Evolutionary conservation across 1,140 invertebrate species (phyloP).

Genomic region (Wiebesia pumilae): DNA sequence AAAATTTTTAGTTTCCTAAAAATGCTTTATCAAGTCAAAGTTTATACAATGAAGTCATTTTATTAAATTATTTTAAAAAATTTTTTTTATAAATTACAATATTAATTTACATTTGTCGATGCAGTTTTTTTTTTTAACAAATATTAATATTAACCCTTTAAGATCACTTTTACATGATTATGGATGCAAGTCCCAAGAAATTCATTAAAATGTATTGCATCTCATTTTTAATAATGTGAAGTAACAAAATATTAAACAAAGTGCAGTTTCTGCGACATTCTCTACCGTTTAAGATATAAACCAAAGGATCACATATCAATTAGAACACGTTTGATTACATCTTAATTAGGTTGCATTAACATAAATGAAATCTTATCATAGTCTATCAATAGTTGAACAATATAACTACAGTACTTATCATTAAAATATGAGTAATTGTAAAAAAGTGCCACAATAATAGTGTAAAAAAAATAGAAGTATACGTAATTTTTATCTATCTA

Average conservation of each 20-base stretch:
- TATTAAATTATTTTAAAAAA: constrained; percentile 39
- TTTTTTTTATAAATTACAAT: constrained; percentile 28
- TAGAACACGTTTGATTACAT: background rate
- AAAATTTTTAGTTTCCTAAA: constrained; percentile 24
- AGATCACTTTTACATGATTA: constrained; percentile 17
- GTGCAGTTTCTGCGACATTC: background rate
- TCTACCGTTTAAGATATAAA: background rate
- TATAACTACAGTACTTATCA: constrained; percentile 14
- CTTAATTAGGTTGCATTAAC: constrained; percentile 3
- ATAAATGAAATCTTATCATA: constrained; percentile 23
- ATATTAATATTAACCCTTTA: background rate
- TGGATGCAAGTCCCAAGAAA: constrained; percentile 20
- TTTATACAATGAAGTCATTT: constrained; percentile 35
- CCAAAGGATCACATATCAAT: background rate
- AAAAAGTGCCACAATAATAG: constrained; percentile 35
- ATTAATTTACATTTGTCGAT: constrained; percentile 39
- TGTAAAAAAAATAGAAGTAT: constrained; percentile 43
- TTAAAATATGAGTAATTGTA: constrained; percentile 27
- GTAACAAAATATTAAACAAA: constrained; percentile 21
- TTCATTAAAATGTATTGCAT: background rate
- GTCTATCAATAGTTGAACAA: constrained; percentile 10
- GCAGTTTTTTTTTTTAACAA: constrained; percentile 22
- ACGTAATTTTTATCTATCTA: constrained; percentile 38
- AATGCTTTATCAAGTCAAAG: constrained; percentile 39
- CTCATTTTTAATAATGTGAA: background rate